Percentiles rank a stretch among this genome's conserved stretches.
Evolutionary conservation across 1,140 invertebrate species (phyloP).

Genomic region (Drosophila murphyi): DNA sequence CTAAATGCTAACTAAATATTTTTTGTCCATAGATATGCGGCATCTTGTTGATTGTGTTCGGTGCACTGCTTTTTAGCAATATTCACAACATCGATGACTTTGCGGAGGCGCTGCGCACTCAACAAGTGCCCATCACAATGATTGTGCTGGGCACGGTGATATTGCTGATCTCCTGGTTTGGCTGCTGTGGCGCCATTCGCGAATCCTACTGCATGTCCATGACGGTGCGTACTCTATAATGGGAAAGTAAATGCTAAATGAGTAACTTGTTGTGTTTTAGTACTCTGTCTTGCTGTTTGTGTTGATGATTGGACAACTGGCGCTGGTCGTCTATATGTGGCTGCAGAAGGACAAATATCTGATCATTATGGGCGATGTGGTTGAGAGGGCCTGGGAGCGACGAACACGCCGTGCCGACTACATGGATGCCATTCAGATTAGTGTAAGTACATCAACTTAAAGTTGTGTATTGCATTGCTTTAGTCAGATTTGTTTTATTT

Average conservation of each 20-base stretch:
- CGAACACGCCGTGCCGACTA: conserved; percentile 80
- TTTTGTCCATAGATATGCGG: conserved; percentile 86
- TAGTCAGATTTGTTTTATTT: neutral
- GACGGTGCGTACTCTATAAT: conserved; percentile 87
- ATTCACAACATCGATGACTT: conserved; percentile 85
- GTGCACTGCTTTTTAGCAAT: conserved; percentile 86
- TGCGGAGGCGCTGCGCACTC: conserved; percentile 85
- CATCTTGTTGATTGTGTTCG: conserved; percentile 87
- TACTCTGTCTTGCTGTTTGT: conserved; percentile 88
- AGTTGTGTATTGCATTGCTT: neutral
- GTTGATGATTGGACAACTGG: conserved; percentile 88
- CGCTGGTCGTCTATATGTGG: conserved; percentile 87
- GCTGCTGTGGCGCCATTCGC: conserved; percentile 93
- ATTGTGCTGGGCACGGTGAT: conserved; percentile 90
- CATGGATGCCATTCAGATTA: conserved; percentile 85
- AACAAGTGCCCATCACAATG: conserved; percentile 87
- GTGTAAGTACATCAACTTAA: conserved; percentile 49
- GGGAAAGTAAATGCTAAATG: neutral
- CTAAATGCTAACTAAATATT: conserved; percentile 11
- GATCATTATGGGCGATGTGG: conserved; percentile 83
- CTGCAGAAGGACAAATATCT: conserved; percentile 85
- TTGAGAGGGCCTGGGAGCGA: conserved; percentile 80
- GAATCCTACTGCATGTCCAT: conserved; percentile 93
- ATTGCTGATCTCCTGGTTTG: conserved; percentile 92
- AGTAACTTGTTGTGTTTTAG: conserved; percentile 75